phyloP scores from a whole-genome alignment of 1,140 invertebrate species.

The Polypedilum vanderplanki region DNA sequence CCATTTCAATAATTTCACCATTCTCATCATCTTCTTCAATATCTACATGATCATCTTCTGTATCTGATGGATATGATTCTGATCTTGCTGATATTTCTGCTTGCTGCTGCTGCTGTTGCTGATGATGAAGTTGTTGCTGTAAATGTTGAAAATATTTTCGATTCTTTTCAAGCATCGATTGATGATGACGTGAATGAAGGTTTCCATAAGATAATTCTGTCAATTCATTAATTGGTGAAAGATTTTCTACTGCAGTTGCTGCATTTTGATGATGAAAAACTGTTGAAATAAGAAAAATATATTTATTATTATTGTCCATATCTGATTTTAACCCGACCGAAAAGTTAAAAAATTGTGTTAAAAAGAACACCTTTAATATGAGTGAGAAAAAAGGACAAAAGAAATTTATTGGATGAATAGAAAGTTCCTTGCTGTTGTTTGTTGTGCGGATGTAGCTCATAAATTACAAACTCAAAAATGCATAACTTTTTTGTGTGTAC shows the following conservation, averaged over 20 bases:
- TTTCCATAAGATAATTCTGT: conserved; percentile 20
- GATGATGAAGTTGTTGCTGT: background rate
- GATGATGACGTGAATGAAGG: background rate
- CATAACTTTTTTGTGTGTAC: background rate
- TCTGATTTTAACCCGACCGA: background rate
- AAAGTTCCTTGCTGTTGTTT: background rate
- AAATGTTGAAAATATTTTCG: conserved; percentile 24
- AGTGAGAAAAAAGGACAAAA: background rate
- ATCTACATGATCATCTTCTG: conserved; percentile 35
- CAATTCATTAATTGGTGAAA: background rate
- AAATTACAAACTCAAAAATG: conserved; percentile 2
- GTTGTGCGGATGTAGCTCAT: background rate
- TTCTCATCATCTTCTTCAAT: conserved; percentile 48
- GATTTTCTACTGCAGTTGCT: background rate
- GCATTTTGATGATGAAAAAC: conserved; percentile 21
- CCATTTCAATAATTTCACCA: conserved; percentile 46
- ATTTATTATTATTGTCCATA: background rate
- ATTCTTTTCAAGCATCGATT: background rate
- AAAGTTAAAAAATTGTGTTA: too few species aligned
- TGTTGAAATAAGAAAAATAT: conserved; percentile 3
- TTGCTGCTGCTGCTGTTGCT: background rate
- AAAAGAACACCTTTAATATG: background rate
- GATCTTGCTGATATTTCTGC: background rate
- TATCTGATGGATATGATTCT: conserved; percentile 26
- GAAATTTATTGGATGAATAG: conserved; percentile 11